Base-by-base conservation (phyloP, 2,888 invertebrate genomes). In the Nowickia ferox region DNA sequence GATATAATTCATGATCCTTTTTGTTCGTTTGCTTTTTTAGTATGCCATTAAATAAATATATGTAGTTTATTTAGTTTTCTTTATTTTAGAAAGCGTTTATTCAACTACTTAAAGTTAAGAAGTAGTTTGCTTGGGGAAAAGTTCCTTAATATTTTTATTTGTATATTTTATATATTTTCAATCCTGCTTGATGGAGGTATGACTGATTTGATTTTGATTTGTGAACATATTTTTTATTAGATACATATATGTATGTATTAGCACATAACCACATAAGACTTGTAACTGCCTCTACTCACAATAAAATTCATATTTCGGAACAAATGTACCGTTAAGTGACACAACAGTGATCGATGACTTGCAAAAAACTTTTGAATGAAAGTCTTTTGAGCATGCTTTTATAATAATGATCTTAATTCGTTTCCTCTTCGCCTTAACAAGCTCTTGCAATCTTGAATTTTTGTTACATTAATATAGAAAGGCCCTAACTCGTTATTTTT, bases 341-440 rank as follows among this genome's bases (percentile, higher is more conserved):
- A 63, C 78, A 59, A 46, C 51, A 76, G n/a, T 71, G 53, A 76
- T 66, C 71, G 48, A 63, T 66, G 76, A 72, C 53, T 76, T 80
- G 48, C 42, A 80, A 68, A 55, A 68, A 69, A 71, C 85, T 83
- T 82, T 81, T 69, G 65, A 86, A 76, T 9, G 55, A 55, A 83
- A 63, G 19, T 61, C 19, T 79, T 59, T 72, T 59, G 48, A 53
- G 30, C 68, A 42, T 66, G 79, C 79, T 86, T 86, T 80, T 86
- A 86, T 86, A 86, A 83, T 80, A 79, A 76, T 53, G 65, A 66
- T 80, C 46, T 75, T 71, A 30, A 63, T 82, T 68, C 30, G 53
- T 74, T 84, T 83, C 83, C 83, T 74, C 65, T 53, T 80, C 72
- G 11, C 48, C 19, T 30, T 66, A 65, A 72, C 79, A 40, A 77